These are phyloP conservation scores for Drosophila melanosoma DNA, from an alignment of 2,888 invertebrate genomes.

Conservation along the genomic window DNA sequence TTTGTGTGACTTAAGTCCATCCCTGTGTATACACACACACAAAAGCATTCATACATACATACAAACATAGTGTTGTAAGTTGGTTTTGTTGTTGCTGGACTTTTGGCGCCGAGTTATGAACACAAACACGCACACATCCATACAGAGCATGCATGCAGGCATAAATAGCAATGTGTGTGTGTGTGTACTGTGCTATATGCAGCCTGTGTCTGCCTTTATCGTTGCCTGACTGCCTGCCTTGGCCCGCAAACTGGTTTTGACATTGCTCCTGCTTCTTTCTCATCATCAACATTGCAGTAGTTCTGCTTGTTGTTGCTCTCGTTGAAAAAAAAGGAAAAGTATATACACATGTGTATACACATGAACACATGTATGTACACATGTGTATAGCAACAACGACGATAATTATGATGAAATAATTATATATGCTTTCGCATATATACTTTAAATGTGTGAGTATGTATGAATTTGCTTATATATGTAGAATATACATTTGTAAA, in stretches of 20 bases:
- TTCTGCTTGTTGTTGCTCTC: conserved; percentile 25
- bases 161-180: background rate
- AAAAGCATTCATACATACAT: background rate
- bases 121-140: background rate
- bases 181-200: conserved; percentile 42
- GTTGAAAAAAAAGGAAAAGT: conserved; percentile 71
- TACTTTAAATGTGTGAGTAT: background rate
- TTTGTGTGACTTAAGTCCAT: conserved; percentile 1
- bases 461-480: conserved; percentile 12
- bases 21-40: background rate
- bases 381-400: background rate
- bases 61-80: conserved; percentile 18
- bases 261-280: conserved; percentile 56
- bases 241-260: conserved; percentile 63
- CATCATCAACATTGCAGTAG: conserved; percentile 27
- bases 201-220: conserved; percentile 37
- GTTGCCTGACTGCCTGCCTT: conserved; percentile 50
- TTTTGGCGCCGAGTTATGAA: conserved; percentile 31
- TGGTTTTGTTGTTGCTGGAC: conserved; percentile 31
- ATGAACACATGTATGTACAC: background rate
- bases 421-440: conserved; percentile 15
- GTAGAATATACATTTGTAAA: background rate
- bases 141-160: background rate
- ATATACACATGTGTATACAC: conserved; percentile 25
- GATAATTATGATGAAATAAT: background rate